A percentile compares a stretch with the other conserved stretches of the same genome.
Evolutionary conservation across 1,140 invertebrate species (phyloP).

Genomic region (Aphis gossypii): DNA sequence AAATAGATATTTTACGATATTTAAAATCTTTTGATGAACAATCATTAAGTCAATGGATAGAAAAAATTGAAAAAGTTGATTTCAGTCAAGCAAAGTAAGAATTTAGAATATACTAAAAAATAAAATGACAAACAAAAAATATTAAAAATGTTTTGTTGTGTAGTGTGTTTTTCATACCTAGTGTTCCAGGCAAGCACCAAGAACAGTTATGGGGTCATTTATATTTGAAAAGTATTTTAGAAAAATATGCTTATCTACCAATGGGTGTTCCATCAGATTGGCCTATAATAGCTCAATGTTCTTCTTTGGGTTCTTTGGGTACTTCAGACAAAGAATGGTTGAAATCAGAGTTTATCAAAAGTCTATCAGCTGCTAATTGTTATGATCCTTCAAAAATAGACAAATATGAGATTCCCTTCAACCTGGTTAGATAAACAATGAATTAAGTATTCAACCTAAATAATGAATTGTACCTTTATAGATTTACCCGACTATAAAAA

Average conservation of each 20-base stretch:
- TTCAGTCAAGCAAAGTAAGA: conserved; percentile 81
- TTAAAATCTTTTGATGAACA: conserved; percentile 76
- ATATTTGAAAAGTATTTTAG: conserved; percentile 72
- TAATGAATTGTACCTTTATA: conserved; percentile 40
- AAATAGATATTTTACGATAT: conserved; percentile 84
- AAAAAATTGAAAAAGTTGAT: conserved; percentile 76
- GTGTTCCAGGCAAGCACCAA: conserved; percentile 80
- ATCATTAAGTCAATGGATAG: conserved; percentile 76
- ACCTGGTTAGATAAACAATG: not conserved
- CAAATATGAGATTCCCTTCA: not conserved
- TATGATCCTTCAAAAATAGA: not conserved
- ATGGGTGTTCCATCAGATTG: conserved; percentile 69
- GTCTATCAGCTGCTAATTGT: conserved; percentile 6
- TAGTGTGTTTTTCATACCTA: conserved; percentile 85
- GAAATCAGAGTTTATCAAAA: conserved; percentile 40
- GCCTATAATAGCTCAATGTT: conserved; percentile 83
- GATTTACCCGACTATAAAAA: conserved; percentile 77
- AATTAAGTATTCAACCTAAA: not conserved
- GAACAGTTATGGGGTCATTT: conserved; percentile 75
- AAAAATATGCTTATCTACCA: conserved; percentile 71
- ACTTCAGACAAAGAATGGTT: conserved; percentile 73
- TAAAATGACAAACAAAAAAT: not conserved
- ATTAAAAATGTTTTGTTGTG: conserved; percentile 60
- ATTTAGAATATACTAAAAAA: not conserved
- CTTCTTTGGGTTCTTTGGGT: conserved; percentile 88